Evolutionary conservation across 2,888 invertebrate genomes (phyloP), one percentile per base, ranked within the genome.

Genomic region (Eupithecia subumbrata): DNA sequence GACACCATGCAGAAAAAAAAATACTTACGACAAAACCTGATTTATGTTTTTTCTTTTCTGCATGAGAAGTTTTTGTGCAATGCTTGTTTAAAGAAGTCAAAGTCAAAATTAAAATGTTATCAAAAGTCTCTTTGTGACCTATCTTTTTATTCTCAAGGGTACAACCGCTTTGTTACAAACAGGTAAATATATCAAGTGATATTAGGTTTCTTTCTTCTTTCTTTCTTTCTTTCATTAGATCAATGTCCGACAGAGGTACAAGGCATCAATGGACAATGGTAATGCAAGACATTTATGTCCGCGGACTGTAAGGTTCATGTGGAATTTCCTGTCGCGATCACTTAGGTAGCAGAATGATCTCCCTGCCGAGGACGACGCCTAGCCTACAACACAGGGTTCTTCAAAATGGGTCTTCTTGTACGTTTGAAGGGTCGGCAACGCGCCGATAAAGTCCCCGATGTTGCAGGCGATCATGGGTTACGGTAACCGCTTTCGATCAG

Each of bases 1-100:
- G 25, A 8, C 9, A 40, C 66, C 66, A 12, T 67, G n/a, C 11
- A 66, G 4, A 37, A 40, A 37, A 34, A 66, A 40, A 25, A 37
- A 3, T 30, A 30, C n/a, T 30, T 37, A 37, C 18, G 5, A 7
- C 37, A 18, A 18, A 2, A 34, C 18, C 25, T 60, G 22, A 25
- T 25, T 60, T 60, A 25, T 25, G 60, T 60, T 25, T 25, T 14
- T 60, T 60, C 4, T 22, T 25, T 12, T 25, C 60, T 22, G 34
- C 64, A 64, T 63, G 63, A 66, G 18, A 1, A 67, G 37, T 67
- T 67, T 67, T 67, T 67, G 37, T 60, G 60, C 25, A 1, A 25
- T 56, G 11, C 22, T 25, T 25, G 14, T 0, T 1, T 12, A 22
- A 56, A 56, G 25, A 60, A 25, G 60, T 60, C 5, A 14, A 60